A percentile compares a stretch with the other conserved stretches of the same genome.
Evolutionary conservation across 2,888 invertebrate genomes (phyloP).

Genomic region (Cordilura impudica): DNA sequence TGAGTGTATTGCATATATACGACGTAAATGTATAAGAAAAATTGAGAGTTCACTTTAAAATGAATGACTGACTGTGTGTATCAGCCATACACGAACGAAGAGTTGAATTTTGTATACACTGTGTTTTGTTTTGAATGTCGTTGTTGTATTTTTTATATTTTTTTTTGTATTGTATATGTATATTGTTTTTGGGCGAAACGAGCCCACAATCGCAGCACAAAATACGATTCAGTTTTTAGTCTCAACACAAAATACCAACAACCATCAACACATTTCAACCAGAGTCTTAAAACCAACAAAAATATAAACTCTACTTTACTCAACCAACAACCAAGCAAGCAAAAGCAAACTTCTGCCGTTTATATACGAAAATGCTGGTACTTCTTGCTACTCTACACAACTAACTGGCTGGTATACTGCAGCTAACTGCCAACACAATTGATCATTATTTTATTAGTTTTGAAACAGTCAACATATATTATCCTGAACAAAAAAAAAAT

Average conservation of each 20-base stretch:
- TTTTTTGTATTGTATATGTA: constrained; percentile 10
- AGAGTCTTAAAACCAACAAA: neutral
- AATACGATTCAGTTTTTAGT: constrained; percentile 21
- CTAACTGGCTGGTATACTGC: constrained; percentile 44
- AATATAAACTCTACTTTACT: constrained; percentile 25
- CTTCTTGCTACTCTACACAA: constrained; percentile 2
- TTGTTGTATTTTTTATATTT: constrained; percentile 3
- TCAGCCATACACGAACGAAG: neutral
- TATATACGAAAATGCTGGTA: neutral
- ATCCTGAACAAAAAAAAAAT: constrained; percentile 34
- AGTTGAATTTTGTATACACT: neutral
- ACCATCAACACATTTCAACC: constrained; percentile 11
- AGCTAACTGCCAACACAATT: constrained; percentile 52
- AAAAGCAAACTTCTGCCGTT: neutral
- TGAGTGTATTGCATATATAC: no score
- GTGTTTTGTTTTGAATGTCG: neutral
- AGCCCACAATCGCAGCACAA: constrained; percentile 44
- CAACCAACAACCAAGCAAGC: neutral
- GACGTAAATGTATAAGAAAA: neutral
- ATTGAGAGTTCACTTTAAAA: neutral
- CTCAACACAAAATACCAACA: constrained; percentile 33
- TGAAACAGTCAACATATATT: constrained; percentile 58
- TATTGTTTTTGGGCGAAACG: constrained; percentile 30
- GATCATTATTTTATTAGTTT: constrained; percentile 60
- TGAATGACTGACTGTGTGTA: neutral